These are phyloP conservation scores for Siniperca chuatsi DNA, from an alignment of 2,113 vertebrate genomes.

Conservation along the genomic window DNA sequence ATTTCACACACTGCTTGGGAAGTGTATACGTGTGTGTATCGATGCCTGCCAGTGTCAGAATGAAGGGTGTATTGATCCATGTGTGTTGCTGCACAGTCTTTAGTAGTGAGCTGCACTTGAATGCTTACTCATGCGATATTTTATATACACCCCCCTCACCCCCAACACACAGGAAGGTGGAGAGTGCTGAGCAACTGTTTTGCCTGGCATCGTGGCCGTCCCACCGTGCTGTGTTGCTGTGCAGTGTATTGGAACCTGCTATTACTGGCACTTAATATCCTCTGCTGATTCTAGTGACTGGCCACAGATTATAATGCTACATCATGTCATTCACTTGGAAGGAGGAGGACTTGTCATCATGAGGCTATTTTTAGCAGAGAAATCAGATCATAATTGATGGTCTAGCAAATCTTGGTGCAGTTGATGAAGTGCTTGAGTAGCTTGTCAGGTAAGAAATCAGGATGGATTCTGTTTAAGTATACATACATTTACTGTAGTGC, in stretches of 20 bases:
- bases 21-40: constrained; percentile 14
- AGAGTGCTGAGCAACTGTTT: constrained; percentile 73
- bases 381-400: constrained; percentile 49
- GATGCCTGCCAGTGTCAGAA: constrained; percentile 36
- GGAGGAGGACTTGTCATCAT: constrained; percentile 10
- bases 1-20: constrained; percentile 16
- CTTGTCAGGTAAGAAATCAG: constrained; percentile 2
- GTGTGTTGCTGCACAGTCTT: constrained; percentile 41
- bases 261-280: constrained; percentile 60
- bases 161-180: background rate
- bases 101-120: constrained; percentile 5
- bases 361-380: constrained; percentile 43
- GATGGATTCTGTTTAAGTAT: constrained; percentile 5
- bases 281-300: constrained; percentile 30
- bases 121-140: constrained; percentile 57
- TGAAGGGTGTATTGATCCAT: constrained; percentile 52
- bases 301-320: constrained; percentile 53
- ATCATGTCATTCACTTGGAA: constrained; percentile 52
- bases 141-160: background rate
- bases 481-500: background rate
- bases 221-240: constrained; percentile 42
- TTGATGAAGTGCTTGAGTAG: constrained; percentile 24
- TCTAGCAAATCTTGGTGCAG: constrained; percentile 17
- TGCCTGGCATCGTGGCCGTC: constrained; percentile 29
- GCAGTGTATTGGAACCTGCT: constrained; percentile 56